phyloP scores from a whole-genome alignment of 37 sponge, comb jelly and placozoan species.

The Geodia barretti region DNA sequence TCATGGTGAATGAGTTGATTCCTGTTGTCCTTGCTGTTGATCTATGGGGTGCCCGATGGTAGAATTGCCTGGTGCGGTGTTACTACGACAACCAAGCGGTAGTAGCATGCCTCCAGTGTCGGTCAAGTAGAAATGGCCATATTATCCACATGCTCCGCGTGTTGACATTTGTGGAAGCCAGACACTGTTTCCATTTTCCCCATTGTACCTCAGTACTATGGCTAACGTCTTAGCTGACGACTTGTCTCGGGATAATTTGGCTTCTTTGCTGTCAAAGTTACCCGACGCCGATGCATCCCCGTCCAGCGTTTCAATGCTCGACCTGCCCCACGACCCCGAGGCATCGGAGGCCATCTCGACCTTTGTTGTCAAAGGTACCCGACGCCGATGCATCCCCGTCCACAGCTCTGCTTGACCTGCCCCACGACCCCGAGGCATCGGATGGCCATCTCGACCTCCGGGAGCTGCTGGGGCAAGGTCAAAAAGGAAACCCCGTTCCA shows the following conservation, averaged over 20 bases:
- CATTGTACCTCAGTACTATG: no score
- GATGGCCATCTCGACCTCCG: neutral
- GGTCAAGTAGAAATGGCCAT: no score
- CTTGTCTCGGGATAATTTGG: conserved; percentile 10
- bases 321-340: conserved; percentile 37
- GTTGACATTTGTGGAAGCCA: no score
- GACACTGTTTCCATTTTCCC: no score
- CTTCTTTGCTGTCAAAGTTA: conserved; percentile 37
- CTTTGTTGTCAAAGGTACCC: conserved; percentile 48
- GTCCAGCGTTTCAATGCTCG: conserved; percentile 17
- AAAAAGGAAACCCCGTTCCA: conserved; percentile 14
- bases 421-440: conserved; percentile 65
- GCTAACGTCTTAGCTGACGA: conserved; percentile 24
- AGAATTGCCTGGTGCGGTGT: no score
- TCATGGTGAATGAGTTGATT: no score
- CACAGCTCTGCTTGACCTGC: conserved; percentile 34
- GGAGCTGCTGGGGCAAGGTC: neutral
- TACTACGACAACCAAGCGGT: no score
- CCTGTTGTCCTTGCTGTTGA: no score
- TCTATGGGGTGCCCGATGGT: no score
- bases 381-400: conserved; percentile 19
- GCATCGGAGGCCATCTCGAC: neutral
- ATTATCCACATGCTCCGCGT: no score
- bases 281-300: no score
- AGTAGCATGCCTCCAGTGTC: no score